Evolutionary conservation across 2,888 invertebrate species (phyloP), one percentile per base, ranked within the genome.

Genomic region (Halictus ligatus): DNA sequence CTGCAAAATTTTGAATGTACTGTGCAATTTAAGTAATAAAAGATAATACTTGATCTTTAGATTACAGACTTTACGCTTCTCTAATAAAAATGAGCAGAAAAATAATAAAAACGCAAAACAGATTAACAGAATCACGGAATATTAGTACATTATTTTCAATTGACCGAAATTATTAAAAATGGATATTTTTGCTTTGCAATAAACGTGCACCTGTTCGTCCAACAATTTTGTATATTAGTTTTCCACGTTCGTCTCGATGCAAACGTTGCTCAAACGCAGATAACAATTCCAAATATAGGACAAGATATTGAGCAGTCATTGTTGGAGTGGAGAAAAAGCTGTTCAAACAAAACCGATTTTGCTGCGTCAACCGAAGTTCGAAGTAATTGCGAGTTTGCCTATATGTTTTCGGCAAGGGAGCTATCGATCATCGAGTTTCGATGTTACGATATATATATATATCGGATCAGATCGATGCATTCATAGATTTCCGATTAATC

Each of bases 401-500:
- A 43, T 54, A 54, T 75, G 54, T 50, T 29, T 75, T 21, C 75
- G 29, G 6, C 8, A 10, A 18, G 18, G n/a, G 13, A 18, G 50
- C 46, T 69, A 69, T 77, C 79, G 64, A 78, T 60, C 50, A 35
- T 60, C 43, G 58, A 46, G 21, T 35, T 18, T 80, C 67, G n/a
- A 7, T 1, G 29, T 18, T 54, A 54, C 21, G 10, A 21, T 54
- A 54, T 72, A 35, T 80, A 21, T 54, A 54, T 72, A 35, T 80
- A 85, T 81, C 69, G 13, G 21, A 25, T 78, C 75, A 83, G 84
- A 88, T 89, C 81, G 86, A 82, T 90, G 84, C 84, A 81, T 72
- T 89, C 71, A 40, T 80, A 80, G 48, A 79, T 83, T 81, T 69
- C 15, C 29, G n/a, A 83, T 90, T 78, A 75, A 83, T 78, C 84